Percentiles rank a stretch among this genome's conserved stretches.
Evolutionary conservation across 2,113 vertebrate species (phyloP).

Genomic region (Onychorhynchus coronatus): DNA sequence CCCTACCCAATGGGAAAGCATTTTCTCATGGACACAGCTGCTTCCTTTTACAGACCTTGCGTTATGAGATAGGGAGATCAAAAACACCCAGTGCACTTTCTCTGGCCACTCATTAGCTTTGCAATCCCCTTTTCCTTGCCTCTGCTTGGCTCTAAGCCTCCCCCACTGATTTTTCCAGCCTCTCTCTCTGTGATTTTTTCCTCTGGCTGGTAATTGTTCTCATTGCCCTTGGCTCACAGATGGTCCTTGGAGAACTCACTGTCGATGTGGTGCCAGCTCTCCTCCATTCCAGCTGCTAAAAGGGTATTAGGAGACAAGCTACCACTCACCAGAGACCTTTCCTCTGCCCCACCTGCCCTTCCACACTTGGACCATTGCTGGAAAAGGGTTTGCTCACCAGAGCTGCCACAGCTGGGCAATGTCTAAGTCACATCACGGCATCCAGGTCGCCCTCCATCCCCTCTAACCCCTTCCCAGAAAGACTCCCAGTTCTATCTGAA

Average conservation of each 20-base stretch:
- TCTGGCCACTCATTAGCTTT: not conserved
- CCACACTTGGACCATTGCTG: fast-evolving
- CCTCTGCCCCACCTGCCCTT: not conserved
- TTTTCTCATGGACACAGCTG: not conserved
- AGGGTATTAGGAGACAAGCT: not conserved
- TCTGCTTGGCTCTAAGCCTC: not conserved
- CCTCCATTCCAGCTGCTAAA: constrained; percentile 42
- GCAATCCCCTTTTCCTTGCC: not conserved
- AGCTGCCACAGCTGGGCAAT: not conserved
- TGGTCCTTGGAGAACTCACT: constrained; percentile 20
- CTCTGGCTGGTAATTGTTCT: constrained; percentile 45
- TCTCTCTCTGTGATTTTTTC: not conserved
- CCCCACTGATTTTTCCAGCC: not conserved
- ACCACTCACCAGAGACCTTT: not conserved
- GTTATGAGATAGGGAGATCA: not conserved
- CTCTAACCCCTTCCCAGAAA: not conserved
- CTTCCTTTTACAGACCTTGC: not conserved
- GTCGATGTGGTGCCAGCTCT: constrained; percentile 21
- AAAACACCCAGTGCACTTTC: not conserved
- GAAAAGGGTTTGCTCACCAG: not conserved
- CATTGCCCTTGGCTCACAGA: constrained; percentile 46
- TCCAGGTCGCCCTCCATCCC: not conserved
- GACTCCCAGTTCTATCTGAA: not conserved
- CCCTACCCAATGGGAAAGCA: not conserved
- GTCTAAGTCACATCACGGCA: not conserved